Conservation (phyloP, 2,888 invertebrate species). For the Leucophenga maculata region DNA sequence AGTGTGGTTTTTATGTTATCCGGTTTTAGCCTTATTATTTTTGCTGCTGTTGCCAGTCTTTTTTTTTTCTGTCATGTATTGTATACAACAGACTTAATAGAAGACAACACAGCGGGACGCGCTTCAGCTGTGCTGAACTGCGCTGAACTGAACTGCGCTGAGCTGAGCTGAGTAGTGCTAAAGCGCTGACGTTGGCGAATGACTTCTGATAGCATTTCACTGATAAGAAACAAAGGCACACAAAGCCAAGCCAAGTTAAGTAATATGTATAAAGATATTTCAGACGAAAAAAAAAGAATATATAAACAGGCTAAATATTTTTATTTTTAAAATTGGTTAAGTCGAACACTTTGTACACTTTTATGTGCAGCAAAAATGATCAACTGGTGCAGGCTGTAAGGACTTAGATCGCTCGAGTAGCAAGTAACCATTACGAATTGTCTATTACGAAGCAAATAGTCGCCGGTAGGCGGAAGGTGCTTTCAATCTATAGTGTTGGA, state of each 20-base stretch:
- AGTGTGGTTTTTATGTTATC: no score
- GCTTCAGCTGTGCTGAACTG: not conserved
- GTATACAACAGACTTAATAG: not conserved
- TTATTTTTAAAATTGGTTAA: no score
- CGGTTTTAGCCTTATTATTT: no score
- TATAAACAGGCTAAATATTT: no score
- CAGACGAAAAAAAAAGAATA: not conserved
- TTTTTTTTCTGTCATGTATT: not conserved
- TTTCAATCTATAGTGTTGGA: no score
- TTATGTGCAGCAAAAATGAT: no score
- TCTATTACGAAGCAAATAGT: no score
- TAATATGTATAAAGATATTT: not conserved
- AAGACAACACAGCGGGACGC: not conserved
- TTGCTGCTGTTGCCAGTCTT: not conserved
- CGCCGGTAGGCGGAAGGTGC: no score
- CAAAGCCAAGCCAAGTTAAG: constrained; percentile 5
- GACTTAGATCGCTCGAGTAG: no score
- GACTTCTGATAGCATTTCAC: not conserved
- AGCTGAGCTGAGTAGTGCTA: not conserved
- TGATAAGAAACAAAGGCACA: not conserved
- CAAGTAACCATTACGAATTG: no score
- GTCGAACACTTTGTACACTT: no score
- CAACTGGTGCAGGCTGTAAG: no score
- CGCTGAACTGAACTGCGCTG: not conserved
- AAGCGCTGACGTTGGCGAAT: not conserved